Percentiles rank a stretch among this genome's conserved stretches.
Conservation (phyloP, 2,113 vertebrate genomes). For the Ascaphus truei region DNA sequence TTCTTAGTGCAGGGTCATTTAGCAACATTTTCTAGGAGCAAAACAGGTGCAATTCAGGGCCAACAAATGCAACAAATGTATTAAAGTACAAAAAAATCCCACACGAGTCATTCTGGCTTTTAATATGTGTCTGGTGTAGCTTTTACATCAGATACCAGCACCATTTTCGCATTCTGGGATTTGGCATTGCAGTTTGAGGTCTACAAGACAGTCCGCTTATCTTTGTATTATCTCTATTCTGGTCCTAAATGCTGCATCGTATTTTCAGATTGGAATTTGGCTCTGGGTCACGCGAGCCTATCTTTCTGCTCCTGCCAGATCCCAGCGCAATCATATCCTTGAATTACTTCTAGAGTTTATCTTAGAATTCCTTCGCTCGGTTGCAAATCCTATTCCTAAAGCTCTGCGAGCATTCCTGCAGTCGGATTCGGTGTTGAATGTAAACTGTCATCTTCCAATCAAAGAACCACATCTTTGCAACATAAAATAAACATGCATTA, state of each 20-base stretch:
- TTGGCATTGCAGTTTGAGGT: not conserved
- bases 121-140: no score
- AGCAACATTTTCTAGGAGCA: no score
- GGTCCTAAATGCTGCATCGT: not conserved
- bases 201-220: no score
- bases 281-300: not conserved
- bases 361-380: slow-evolving; percentile 2
- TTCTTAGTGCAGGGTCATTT: no score
- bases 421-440: not conserved
- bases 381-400: slow-evolving; percentile 2
- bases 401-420: slow-evolving; percentile 4
- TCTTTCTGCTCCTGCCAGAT: not conserved
- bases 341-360: slow-evolving; percentile 14
- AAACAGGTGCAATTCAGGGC: no score
- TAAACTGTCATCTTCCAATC: slow-evolving; percentile 17
- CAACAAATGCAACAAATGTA: no score
- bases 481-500: not conserved
- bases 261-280: slow-evolving; percentile 8
- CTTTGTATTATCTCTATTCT: no score
- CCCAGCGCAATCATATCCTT: slow-evolving; percentile 11
- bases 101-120: no score
- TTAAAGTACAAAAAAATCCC: no score
- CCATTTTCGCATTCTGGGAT: no score
- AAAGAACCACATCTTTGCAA: slow-evolving; percentile 2
- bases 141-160: no score